phyloP scores from a whole-genome alignment of 1,140 invertebrate species.

The Episyrphus balteatus region DNA sequence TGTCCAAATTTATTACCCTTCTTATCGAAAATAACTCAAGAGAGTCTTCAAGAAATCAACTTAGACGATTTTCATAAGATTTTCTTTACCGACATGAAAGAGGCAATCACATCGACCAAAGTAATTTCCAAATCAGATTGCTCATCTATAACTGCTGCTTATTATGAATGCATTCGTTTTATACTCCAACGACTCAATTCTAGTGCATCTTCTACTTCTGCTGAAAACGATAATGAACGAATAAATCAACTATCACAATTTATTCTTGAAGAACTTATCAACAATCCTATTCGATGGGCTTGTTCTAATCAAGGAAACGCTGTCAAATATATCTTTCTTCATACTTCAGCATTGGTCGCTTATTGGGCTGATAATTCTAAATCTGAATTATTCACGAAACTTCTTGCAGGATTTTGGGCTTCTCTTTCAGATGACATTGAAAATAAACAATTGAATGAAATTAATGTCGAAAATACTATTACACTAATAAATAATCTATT shows the following conservation, averaged over 20 bases:
- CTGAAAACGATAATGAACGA: slow-evolving; percentile 4
- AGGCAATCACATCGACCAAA: slow-evolving; percentile 7
- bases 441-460: slow-evolving; percentile 14
- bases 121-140: slow-evolving; percentile 43
- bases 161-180: slow-evolving; percentile 59
- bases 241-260: slow-evolving; percentile 7
- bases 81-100: slow-evolving; percentile 53
- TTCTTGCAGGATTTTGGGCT: slow-evolving; percentile 44
- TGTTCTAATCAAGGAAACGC: slow-evolving; percentile 34
- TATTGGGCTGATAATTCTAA: slow-evolving; percentile 45
- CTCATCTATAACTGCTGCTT: slow-evolving; percentile 47
- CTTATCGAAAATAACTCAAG: slow-evolving; percentile 48
- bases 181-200: slow-evolving; percentile 39
- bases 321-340: slow-evolving; percentile 39
- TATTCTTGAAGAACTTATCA: slow-evolving; percentile 37
- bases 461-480: slow-evolving; percentile 18
- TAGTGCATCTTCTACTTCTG: slow-evolving; percentile 1
- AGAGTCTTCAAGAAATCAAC: slow-evolving; percentile 34
- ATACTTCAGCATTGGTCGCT: slow-evolving; percentile 40
- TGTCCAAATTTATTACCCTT: slow-evolving; percentile 65
- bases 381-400: slow-evolving; percentile 33
- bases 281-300: slow-evolving; percentile 37
- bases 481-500: slow-evolving; percentile 23
- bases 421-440: slow-evolving; percentile 34
- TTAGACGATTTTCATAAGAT: slow-evolving; percentile 48